Percentiles rank a stretch among this genome's conserved stretches.
Conservation (phyloP, 2,888 invertebrate species). For the Leptothorax acervorum region DNA sequence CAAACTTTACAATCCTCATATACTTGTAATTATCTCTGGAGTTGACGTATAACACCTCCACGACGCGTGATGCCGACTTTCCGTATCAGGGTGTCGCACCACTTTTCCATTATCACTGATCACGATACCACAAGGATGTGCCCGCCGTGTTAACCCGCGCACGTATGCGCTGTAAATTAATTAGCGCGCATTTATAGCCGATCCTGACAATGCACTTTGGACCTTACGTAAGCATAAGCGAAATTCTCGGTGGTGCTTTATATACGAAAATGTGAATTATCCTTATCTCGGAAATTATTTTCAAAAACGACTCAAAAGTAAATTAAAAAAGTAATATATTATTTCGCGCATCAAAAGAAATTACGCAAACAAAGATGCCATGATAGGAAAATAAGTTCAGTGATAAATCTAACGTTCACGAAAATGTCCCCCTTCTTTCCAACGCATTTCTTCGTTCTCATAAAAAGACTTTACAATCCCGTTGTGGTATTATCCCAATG, state of each 20-base stretch:
- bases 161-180: slow-evolving; percentile 66
- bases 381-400: slow-evolving; percentile 47
- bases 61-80: slow-evolving; percentile 31
- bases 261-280: background rate
- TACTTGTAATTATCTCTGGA: slow-evolving; percentile 75
- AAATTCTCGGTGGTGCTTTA: background rate
- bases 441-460: slow-evolving; percentile 13
- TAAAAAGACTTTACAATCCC: slow-evolving; percentile 56
- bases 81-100: slow-evolving; percentile 4
- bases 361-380: slow-evolving; percentile 29
- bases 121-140: slow-evolving; percentile 21
- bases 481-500: slow-evolving; percentile 21
- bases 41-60: slow-evolving; percentile 46
- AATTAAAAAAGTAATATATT: background rate
- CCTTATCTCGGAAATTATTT: background rate
- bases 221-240: background rate
- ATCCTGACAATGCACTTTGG: background rate
- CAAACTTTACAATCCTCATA: slow-evolving; percentile 77
- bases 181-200: slow-evolving; percentile 60
- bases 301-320: background rate
- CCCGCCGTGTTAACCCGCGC: slow-evolving; percentile 50
- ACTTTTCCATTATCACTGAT: slow-evolving; percentile 63
- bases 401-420: slow-evolving; percentile 8
- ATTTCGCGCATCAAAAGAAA: background rate
- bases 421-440: background rate